phyloP scores from a whole-genome alignment of 2,888 invertebrate genomes.

The Megamerina dolium region DNA sequence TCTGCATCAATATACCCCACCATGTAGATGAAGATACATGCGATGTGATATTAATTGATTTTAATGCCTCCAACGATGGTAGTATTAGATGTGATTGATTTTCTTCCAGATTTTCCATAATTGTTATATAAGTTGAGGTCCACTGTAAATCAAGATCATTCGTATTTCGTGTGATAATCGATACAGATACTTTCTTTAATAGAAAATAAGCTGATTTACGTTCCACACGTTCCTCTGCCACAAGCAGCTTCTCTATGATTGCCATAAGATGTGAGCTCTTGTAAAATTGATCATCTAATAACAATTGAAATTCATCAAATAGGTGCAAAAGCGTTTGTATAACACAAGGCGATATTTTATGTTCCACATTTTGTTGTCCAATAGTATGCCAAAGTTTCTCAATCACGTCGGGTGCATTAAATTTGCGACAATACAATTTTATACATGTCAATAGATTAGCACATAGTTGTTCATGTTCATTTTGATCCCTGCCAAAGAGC shows the following conservation, averaged over 20 bases:
- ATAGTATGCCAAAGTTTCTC: slow-evolving; percentile 28
- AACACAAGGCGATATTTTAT: slow-evolving; percentile 12
- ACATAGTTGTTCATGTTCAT: neutral
- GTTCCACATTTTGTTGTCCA: slow-evolving; percentile 15
- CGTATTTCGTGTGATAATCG: slow-evolving; percentile 9
- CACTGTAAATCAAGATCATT: slow-evolving; percentile 31
- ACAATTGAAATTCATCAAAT: slow-evolving; percentile 29
- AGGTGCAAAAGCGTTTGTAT: slow-evolving; percentile 32
- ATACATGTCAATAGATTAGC: slow-evolving; percentile 32
- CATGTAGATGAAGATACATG: slow-evolving; percentile 21
- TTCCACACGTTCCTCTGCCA: slow-evolving; percentile 27
- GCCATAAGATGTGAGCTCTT: slow-evolving; percentile 21
- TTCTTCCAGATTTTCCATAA: slow-evolving; percentile 42
- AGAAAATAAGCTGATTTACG: slow-evolving; percentile 35
- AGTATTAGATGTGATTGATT: slow-evolving; percentile 45
- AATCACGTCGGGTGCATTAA: slow-evolving; percentile 25
- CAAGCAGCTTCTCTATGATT: slow-evolving; percentile 26
- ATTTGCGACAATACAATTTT: slow-evolving; percentile 28
- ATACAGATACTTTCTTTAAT: slow-evolving; percentile 25
- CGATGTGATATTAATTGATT: slow-evolving; percentile 5
- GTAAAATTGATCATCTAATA: slow-evolving; percentile 21
- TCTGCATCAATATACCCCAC: slow-evolving; percentile 30
- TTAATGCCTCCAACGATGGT: slow-evolving; percentile 29
- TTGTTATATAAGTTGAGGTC: slow-evolving; percentile 31
- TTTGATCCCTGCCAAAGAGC: neutral